A percentile compares a stretch with the other conserved stretches of the same genome.
These are phyloP conservation scores for Hiodon alosoides DNA, from an alignment of 2,113 vertebrate species.

Conservation along the genomic window DNA sequence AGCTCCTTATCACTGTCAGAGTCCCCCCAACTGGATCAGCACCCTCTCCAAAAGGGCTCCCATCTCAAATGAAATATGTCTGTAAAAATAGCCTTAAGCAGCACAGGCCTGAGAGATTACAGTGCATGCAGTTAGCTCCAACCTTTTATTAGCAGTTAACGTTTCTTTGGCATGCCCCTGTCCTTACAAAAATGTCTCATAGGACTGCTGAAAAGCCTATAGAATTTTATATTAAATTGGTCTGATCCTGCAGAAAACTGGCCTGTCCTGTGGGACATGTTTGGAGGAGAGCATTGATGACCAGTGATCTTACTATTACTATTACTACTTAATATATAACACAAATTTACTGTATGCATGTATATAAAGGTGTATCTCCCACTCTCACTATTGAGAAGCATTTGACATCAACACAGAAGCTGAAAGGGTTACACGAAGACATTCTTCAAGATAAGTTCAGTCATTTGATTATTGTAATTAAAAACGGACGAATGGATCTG, in stretches of 20 bases:
- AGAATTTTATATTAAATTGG: neutral
- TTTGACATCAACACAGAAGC: no score
- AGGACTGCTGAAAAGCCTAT: neutral
- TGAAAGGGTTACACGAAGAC: no score
- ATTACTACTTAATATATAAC: neutral
- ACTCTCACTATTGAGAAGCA: no score
- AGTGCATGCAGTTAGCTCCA: slow-evolving; percentile 45
- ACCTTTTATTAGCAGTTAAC: slow-evolving; percentile 58
- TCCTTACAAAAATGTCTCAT: slow-evolving; percentile 15
- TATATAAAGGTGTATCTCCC: no score
- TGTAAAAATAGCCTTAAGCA: slow-evolving; percentile 60
- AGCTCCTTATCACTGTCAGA: slow-evolving; percentile 47
- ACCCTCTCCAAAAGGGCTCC: slow-evolving; percentile 39
- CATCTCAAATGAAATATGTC: slow-evolving; percentile 58
- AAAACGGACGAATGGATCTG: no score
- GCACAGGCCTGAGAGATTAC: slow-evolving; percentile 43
- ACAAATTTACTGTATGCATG: no score
- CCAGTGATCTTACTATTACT: slow-evolving; percentile 27
- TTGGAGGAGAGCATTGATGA: neutral
- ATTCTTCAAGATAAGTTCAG: no score
- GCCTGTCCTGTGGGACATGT: neutral
- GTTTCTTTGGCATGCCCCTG: slow-evolving; percentile 42
- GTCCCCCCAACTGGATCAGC: slow-evolving; percentile 45
- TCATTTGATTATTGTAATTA: no score
- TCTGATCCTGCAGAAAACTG: neutral